Evolutionary conservation across 2,113 vertebrate genomes (phyloP).

Genomic region (Hystrix brachyura): DNA sequence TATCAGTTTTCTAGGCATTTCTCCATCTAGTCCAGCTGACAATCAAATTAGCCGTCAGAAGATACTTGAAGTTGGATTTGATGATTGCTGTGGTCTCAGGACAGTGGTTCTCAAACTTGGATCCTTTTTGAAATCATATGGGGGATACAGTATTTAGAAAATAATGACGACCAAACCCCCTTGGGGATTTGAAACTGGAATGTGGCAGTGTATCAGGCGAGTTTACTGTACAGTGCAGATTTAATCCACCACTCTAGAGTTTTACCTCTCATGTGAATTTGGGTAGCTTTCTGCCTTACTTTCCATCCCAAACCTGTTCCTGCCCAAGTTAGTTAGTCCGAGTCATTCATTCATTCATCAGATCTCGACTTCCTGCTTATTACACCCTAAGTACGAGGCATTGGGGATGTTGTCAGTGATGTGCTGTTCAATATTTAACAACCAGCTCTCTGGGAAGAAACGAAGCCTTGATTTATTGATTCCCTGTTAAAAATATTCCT

Average conservation of each 20-base stretch:
- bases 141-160: conserved; percentile 23
- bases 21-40: background rate
- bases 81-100: background rate
- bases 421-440: conserved; percentile 56
- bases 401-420: background rate
- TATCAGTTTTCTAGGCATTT: background rate
- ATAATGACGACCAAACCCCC: background rate
- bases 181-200: background rate
- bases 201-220: background rate
- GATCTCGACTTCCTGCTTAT: background rate
- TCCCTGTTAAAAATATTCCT: conserved; percentile 43
- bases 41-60: background rate
- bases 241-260: background rate
- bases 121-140: background rate
- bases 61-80: background rate
- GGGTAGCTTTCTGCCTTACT: background rate
- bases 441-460: conserved; percentile 2
- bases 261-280: background rate
- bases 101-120: background rate
- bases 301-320: background rate
- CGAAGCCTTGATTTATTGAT: background rate
- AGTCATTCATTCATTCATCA: background rate
- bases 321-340: background rate
- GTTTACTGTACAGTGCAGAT: background rate
- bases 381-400: background rate